These are phyloP conservation scores for Sylvia atricapilla DNA, from an alignment of 2,113 vertebrate genomes.

Conservation along the genomic window DNA sequence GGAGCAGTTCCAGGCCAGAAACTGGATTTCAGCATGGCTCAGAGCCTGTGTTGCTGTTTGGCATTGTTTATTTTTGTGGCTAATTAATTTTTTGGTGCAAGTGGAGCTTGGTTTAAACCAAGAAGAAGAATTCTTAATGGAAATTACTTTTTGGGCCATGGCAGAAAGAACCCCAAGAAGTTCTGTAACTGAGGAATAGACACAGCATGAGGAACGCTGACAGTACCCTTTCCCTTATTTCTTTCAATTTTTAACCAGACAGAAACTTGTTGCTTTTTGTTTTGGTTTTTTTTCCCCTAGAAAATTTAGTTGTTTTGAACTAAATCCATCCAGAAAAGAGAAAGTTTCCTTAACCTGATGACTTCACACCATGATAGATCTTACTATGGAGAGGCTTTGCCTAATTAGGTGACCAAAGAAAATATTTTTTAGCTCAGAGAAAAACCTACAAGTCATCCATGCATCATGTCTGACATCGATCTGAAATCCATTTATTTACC, in stretches of 20 bases:
- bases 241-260: background rate
- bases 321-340: background rate
- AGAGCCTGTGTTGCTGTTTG: background rate
- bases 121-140: background rate
- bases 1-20: background rate
- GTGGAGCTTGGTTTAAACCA: background rate
- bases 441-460: background rate
- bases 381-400: background rate
- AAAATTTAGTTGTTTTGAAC: background rate
- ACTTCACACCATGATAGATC: background rate
- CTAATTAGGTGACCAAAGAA: slow-evolving; percentile 1
- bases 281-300: background rate
- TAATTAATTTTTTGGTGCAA: background rate
- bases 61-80: background rate
- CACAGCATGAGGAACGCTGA: background rate
- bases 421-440: background rate
- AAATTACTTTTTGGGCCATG: background rate
- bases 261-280: background rate
- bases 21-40: background rate
- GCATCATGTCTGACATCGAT: background rate
- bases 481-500: slow-evolving; percentile 28
- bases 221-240: background rate
- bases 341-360: background rate
- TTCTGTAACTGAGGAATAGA: background rate
- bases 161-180: background rate